A percentile compares a stretch with the other conserved stretches of the same genome.
Conservation (phyloP, 1,140 invertebrate species). For the Bombyx mandarina region DNA sequence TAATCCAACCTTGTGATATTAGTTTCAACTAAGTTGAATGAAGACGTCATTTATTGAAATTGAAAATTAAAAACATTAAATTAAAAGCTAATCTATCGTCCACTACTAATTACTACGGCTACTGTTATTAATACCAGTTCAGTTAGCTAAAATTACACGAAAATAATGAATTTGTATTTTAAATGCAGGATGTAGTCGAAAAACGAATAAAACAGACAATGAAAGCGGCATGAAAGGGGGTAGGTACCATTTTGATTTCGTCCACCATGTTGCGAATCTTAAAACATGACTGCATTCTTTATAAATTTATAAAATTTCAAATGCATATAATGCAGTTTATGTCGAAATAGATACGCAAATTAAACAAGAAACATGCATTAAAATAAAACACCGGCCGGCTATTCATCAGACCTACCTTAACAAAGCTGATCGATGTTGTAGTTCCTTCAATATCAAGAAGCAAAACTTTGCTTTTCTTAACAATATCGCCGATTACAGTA, state of each 20-base stretch:
- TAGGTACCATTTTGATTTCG: conserved; percentile 67
- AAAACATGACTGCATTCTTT: conserved; percentile 29
- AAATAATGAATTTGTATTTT: too few relatives aligned
- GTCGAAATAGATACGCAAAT: conserved; percentile 6
- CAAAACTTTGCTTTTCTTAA: conserved; percentile 64
- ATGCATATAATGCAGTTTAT: too few relatives aligned
- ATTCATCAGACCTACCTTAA: conserved; percentile 67
- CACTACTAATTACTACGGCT: too few relatives aligned
- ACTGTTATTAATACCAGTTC: too few relatives aligned
- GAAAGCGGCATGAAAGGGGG: conserved; percentile 32
- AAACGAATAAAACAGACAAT: conserved; percentile 23
- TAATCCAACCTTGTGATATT: too few relatives aligned
- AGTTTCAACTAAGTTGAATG: too few relatives aligned
- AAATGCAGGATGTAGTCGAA: neutral
- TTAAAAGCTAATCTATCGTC: too few relatives aligned
- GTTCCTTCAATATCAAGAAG: conserved; percentile 67
- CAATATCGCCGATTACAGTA: conserved; percentile 57
- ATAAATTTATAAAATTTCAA: too few relatives aligned
- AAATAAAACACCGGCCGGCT: conserved; percentile 66
- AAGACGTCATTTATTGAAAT: too few relatives aligned
- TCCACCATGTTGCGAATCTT: conserved; percentile 66
- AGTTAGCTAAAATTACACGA: too few relatives aligned
- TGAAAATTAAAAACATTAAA: too few relatives aligned
- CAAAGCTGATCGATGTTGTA: conserved; percentile 70
- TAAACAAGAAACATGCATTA: conserved; percentile 34